phyloP scores from a whole-genome alignment of 2,888 invertebrate species.

The Leptinotarsa tumamoca region DNA sequence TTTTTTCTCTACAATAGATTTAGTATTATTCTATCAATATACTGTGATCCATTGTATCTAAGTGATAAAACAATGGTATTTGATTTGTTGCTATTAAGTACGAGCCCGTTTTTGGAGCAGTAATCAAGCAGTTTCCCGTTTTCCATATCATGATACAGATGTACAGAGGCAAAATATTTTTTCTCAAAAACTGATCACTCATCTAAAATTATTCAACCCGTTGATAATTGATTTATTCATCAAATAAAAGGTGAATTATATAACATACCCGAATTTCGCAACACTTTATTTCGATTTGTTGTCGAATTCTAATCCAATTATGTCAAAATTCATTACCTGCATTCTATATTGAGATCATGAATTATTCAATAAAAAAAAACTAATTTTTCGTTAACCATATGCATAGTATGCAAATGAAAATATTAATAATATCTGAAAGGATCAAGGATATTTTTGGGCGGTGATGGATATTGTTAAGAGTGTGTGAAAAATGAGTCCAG shows the following conservation, averaged over 20 bases:
- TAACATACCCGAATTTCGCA: background rate
- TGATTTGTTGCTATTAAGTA: no score
- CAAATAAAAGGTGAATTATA: background rate
- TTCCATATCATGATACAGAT: no score
- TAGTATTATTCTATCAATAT: no score
- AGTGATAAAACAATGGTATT: no score
- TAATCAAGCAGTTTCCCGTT: no score
- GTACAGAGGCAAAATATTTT: no score
- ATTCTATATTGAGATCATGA: background rate
- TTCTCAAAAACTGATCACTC: no score
- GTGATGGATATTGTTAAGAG: conserved; percentile 8
- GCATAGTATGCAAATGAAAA: conserved; percentile 13
- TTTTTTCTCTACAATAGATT: no score
- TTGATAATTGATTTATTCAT: no score
- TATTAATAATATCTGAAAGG: conserved; percentile 8
- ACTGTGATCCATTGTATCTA: no score
- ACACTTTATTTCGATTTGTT: background rate
- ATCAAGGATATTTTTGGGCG: conserved; percentile 20
- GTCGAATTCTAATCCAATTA: conserved; percentile 4
- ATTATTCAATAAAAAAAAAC: background rate
- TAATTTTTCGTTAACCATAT: conserved; percentile 4
- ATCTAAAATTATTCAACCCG: no score
- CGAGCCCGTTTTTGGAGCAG: no score
- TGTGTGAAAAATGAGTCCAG: conserved; percentile 7
- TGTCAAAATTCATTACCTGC: background rate